phyloP scores from a whole-genome alignment of 2,797 vertebrate genomes.

The Enteromius trimaculatus region DNA sequence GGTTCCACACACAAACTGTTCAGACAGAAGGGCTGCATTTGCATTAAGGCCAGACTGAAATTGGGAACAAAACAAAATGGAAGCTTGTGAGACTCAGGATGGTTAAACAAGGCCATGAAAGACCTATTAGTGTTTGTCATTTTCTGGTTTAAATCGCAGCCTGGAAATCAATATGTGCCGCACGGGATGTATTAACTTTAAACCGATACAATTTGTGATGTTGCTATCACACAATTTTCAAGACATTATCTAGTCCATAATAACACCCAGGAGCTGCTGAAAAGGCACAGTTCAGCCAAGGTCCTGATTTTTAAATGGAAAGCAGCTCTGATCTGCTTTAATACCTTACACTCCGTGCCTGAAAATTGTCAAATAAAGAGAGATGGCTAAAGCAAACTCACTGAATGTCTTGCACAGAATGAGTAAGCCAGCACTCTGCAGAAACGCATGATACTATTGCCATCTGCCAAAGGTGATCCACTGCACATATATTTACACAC shows the following conservation, averaged over 20 bases:
- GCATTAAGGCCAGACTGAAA: conserved; percentile 29
- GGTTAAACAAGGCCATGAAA: conserved; percentile 38
- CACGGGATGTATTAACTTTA: conserved; percentile 22
- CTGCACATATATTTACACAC: background rate
- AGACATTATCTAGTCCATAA: conserved; percentile 41
- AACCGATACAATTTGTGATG: conserved; percentile 32
- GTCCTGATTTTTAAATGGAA: conserved; percentile 18
- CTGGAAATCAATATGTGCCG: conserved; percentile 26
- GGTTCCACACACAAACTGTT: conserved; percentile 28
- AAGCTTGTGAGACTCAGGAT: conserved; percentile 26
- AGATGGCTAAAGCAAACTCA: background rate
- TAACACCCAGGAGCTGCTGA: conserved; percentile 12
- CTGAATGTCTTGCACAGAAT: background rate
- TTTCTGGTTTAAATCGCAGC: conserved; percentile 34
- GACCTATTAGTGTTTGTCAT: conserved; percentile 42
- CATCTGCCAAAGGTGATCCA: background rate
- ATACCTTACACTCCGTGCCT: background rate
- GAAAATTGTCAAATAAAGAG: conserved; percentile 19
- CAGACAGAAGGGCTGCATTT: conserved; percentile 27
- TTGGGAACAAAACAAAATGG: background rate
- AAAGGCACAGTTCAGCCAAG: background rate
- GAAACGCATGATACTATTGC: background rate
- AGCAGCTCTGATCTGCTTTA: conserved; percentile 22
- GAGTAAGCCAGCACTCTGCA: background rate
- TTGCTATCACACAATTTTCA: conserved; percentile 30